Evolutionary conservation across 2,113 vertebrate species (phyloP).

Genomic region (Catagonus wagneri): DNA sequence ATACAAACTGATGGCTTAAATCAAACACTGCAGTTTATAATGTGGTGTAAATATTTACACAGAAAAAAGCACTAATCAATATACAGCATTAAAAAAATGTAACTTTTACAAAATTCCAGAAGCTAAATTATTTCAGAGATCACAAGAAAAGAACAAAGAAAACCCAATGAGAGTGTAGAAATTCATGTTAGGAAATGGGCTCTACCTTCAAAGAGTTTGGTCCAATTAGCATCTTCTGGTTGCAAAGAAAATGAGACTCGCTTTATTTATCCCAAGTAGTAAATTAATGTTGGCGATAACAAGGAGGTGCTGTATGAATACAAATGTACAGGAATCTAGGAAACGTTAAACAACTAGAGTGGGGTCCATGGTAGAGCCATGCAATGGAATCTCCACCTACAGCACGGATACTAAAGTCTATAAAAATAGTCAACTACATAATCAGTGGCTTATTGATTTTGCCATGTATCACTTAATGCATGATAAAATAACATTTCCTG

Average conservation of each 20-base stretch:
- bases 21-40: constrained; percentile 71
- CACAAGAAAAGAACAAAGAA: constrained; percentile 45
- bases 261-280: neutral
- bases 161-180: neutral
- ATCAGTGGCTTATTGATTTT: neutral
- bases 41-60: constrained; percentile 73
- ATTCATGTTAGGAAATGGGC: neutral
- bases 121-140: constrained; percentile 30
- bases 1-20: constrained; percentile 76
- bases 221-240: neutral
- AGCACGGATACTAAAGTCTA: neutral
- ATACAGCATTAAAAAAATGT: constrained; percentile 34
- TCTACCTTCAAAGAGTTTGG: neutral
- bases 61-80: constrained; percentile 53
- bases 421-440: neutral
- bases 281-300: neutral
- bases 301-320: neutral
- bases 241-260: neutral
- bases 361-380: neutral
- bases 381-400: neutral
- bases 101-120: constrained; percentile 53
- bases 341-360: neutral
- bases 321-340: neutral
- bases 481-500: neutral
- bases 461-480: neutral